Evolutionary conservation across 2,888 invertebrate species (phyloP).

Genomic region (Megalurothrips usitatus): DNA sequence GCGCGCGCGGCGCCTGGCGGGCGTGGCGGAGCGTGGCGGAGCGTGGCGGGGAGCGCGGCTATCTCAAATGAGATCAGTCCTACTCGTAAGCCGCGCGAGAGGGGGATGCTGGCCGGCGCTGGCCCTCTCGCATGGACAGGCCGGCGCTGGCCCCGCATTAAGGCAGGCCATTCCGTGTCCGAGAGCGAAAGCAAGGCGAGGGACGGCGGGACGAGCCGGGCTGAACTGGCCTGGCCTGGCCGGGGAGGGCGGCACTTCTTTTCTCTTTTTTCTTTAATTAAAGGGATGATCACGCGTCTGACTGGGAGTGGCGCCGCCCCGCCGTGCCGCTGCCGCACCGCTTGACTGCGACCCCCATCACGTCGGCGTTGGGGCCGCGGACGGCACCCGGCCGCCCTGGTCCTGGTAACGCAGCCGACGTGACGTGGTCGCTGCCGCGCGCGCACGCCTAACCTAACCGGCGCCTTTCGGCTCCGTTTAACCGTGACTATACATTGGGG

Average conservation of each 20-base stretch:
- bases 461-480: too few relatives aligned
- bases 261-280: constrained; percentile 9
- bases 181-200: neutral
- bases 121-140: neutral
- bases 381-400: too few relatives aligned
- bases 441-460: too few relatives aligned
- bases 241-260: neutral
- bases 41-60: neutral
- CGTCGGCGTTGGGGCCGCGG: too few relatives aligned
- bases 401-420: too few relatives aligned
- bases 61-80: constrained; percentile 22
- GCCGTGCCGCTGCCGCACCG: neutral
- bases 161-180: neutral
- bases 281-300: constrained; percentile 17
- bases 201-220: neutral
- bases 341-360: neutral
- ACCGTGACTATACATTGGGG: neutral
- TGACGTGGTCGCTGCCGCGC: too few relatives aligned
- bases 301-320: neutral
- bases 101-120: neutral
- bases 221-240: neutral
- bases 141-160: neutral
- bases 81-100: constrained; percentile 16
- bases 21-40: neutral
- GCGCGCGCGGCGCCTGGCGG: neutral